Percentiles rank a stretch among this genome's conserved stretches.
phyloP scores from a whole-genome alignment of 2,113 vertebrate genomes.

The Festucalex cinctus region DNA sequence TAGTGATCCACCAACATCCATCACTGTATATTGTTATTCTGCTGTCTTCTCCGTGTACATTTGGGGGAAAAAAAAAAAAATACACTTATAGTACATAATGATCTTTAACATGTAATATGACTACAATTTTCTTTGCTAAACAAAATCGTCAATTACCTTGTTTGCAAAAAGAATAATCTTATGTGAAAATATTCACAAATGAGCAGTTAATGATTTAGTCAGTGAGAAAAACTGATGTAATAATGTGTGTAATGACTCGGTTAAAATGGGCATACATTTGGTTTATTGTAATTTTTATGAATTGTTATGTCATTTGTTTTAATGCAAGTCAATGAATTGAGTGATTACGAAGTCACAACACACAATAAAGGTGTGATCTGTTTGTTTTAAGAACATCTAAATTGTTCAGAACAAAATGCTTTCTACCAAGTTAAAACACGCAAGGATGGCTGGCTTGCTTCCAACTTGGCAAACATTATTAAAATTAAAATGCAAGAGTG shows the following conservation, averaged over 20 bases:
- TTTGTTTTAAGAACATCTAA: neutral
- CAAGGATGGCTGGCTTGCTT: constrained; percentile 13
- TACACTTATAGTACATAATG: too few relatives aligned
- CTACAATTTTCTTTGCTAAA: neutral
- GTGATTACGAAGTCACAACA: neutral
- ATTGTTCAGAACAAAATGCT: neutral
- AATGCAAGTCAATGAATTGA: neutral
- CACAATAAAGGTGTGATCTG: neutral
- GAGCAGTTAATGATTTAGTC: neutral
- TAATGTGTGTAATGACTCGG: neutral
- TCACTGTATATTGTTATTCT: neutral
- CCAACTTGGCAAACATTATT: constrained; percentile 16
- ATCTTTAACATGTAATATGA: too few relatives aligned
- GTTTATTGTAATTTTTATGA: neutral
- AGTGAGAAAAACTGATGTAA: neutral
- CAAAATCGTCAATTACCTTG: neutral
- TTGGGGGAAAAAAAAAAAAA: too few relatives aligned
- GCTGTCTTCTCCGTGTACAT: neutral
- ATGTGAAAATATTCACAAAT: neutral
- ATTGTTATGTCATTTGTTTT: neutral
- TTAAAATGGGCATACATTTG: neutral
- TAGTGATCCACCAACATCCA: too few relatives aligned
- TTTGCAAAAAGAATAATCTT: neutral
- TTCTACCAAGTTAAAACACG: neutral
- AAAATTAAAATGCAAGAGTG: constrained; percentile 32